phyloP scores from a whole-genome alignment of 1,140 invertebrate genomes.

The Bombus impatiens region DNA sequence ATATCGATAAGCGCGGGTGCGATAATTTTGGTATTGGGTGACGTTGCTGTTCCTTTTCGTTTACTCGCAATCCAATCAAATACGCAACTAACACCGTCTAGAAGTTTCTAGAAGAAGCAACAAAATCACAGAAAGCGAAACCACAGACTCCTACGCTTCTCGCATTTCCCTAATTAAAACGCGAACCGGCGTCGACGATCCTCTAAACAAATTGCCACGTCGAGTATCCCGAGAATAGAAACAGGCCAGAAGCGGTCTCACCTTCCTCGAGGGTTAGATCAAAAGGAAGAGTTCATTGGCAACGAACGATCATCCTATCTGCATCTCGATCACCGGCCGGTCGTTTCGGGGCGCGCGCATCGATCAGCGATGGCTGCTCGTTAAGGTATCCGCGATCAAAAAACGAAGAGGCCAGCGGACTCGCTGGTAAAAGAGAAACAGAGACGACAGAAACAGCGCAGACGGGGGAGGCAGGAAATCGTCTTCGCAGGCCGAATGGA shows the following conservation, averaged over 20 bases:
- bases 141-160: not conserved
- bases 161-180: not conserved
- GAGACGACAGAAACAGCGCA: not conserved
- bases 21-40: too few species aligned
- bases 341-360: not conserved
- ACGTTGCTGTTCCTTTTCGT: too few species aligned
- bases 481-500: slow-evolving; percentile 59
- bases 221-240: slow-evolving; percentile 13
- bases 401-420: not conserved
- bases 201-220: slow-evolving; percentile 2
- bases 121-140: too few species aligned
- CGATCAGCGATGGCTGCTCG: slow-evolving; percentile 29
- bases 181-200: not conserved
- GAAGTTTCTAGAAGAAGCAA: too few species aligned
- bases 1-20: too few species aligned
- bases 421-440: not conserved
- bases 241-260: not conserved
- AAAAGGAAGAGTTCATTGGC: not conserved
- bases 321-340: slow-evolving; percentile 2
- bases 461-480: slow-evolving; percentile 59
- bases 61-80: too few species aligned
- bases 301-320: slow-evolving; percentile 4
- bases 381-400: slow-evolving; percentile 30
- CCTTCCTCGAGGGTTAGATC: not conserved
- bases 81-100: too few species aligned